Evolutionary conservation across 1,140 invertebrate genomes (phyloP), one percentile per base, ranked within the genome.

Genomic region (Saccostrea echinata): DNA sequence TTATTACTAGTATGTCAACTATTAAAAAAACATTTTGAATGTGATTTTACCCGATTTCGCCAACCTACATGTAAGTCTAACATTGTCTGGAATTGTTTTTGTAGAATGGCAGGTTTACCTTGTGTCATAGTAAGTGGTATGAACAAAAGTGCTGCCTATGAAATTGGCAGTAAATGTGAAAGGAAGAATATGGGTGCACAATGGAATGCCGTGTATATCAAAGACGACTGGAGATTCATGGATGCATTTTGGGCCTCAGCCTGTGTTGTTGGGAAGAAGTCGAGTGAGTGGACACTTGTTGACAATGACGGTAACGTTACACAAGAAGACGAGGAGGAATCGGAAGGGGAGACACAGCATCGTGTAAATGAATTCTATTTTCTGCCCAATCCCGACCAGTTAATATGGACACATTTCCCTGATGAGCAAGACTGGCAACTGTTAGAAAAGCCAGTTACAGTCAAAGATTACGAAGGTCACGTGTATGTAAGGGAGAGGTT

Each of bases 311-410:
- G 92, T 21, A 92, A 92, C 27, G 87, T 91, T 0, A 85, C 90
- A 12, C 92, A 93, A 27, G 91, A 92, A 0, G 92, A 93, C 6
- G 92, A 93, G n/a, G 91, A 92, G 33, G 86, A 88, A 30, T 89
- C 90, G 16, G 93, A 94, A 64, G 93, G 92, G 24, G 89, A 90
- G 64, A 93, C 92, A 16, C 92, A 93, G 84, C 93, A 94, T 89
- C 88, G 92, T 84, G 92, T 93, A 27, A 95, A 94, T 89, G 93
- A 94, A 55, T 94, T 94, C 87, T 95, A 93, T 90, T 95, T 95
- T 64, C 86, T 95, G 16, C 91, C 94, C 0, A 92, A 94, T 88
- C 94, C 94, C 9, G 91, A 94, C 52, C 35, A 91, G 85, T 76
- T 94, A 1, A 92, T 93, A n/a, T 92, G 89, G 89, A 94, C 93